Conservation (phyloP, 2,888 invertebrate genomes). For the Diarsia brunnea region DNA sequence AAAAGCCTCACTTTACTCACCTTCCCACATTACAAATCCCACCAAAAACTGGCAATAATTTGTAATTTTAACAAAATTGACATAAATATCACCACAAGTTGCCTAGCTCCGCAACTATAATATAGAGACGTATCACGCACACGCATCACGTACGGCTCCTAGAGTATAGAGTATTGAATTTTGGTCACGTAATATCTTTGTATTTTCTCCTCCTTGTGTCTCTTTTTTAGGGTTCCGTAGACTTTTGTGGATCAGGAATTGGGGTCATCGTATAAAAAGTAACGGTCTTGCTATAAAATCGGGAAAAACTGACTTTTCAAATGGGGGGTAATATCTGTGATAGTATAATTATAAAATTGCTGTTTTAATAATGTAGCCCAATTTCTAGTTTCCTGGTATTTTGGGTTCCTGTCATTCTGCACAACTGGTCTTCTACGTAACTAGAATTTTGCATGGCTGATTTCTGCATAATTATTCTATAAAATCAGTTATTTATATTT, state of each 20-base stretch:
- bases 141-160: slow-evolving; percentile 76
- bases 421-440: too few species aligned
- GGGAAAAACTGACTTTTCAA: background rate
- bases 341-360: background rate
- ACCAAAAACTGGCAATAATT: slow-evolving; percentile 39
- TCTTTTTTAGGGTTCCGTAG: slow-evolving; percentile 72
- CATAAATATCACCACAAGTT: slow-evolving; percentile 38
- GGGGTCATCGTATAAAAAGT: background rate
- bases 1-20: background rate
- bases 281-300: background rate
- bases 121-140: slow-evolving; percentile 67
- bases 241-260: slow-evolving; percentile 7
- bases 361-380: background rate
- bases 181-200: slow-evolving; percentile 87
- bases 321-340: background rate
- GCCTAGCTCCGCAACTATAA: slow-evolving; percentile 61
- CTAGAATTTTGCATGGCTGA: too few species aligned
- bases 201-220: slow-evolving; percentile 79
- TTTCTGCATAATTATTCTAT: too few species aligned
- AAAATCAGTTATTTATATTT: too few species aligned
- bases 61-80: slow-evolving; percentile 52
- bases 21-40: background rate
- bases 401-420: too few species aligned
- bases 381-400: background rate
- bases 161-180: slow-evolving; percentile 82